Evolutionary conservation across 2,113 vertebrate species (phyloP), one percentile per base, ranked within the genome.

Genomic region (Oxyura jamaicensis): DNA sequence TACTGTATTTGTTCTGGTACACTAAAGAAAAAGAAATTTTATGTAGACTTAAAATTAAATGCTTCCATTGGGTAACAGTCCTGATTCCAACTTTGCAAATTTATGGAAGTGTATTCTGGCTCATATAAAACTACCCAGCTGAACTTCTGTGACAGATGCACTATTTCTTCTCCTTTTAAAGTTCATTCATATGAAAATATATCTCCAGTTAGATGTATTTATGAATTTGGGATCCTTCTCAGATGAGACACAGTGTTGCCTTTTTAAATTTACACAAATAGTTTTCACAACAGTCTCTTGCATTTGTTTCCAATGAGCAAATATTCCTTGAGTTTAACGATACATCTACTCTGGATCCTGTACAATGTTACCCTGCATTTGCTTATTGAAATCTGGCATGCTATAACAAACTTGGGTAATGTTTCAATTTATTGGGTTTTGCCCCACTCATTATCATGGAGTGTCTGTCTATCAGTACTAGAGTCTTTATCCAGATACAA

Each of bases 31-130:
- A 91, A 86, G 28, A 92, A 92, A 48, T 41, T 28, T 42, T 82
- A 42, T 63, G 77, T 86, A 55, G 35, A 82, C 65, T 48, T 94
- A 72, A 96, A 96, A 95, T 93, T 88, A 93, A 95, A 95, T 82
- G 66, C 93, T 95, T 96, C 96, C 93, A 85, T 95, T 82, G 93
- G 77, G 77, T 81, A 89, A 36, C 83, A 82, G 77, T 84, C 31
- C 48, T 82, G 73, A 91, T 86, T 93, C 73, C 83, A 92, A 74
- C 77, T 84, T 79, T 79, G 35, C 33, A 91, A 78, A 92, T 86
- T 95, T 88, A 76, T 95, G 66, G 6, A 75, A 89, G 91, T 96
- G 35, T 93, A 60, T 93, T 92, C 88, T 96, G 96, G 92, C 92
- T 92, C 66, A 10, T 41, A 8, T 59, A 42, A 86, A 95, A 55